These are phyloP conservation scores for Pluvianellus socialis DNA, from an alignment of 2,113 vertebrate genomes.

Conservation along the genomic window DNA sequence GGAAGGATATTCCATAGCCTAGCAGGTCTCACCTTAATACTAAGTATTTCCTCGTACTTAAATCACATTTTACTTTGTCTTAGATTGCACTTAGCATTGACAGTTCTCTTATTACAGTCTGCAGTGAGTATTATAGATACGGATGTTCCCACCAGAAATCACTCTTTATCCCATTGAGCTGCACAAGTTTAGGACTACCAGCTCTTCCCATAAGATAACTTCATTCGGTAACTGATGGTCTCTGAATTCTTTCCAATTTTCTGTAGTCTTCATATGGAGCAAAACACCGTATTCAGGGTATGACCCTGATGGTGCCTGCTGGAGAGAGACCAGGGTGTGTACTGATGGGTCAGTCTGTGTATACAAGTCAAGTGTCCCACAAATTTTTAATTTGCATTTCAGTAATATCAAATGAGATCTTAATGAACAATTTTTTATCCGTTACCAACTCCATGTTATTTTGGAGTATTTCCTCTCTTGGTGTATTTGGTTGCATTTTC, in stretches of 20 bases:
- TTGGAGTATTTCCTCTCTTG: neutral
- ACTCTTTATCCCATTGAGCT: neutral
- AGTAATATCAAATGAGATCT: neutral
- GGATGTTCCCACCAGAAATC: neutral
- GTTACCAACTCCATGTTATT: neutral
- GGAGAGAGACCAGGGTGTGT: neutral
- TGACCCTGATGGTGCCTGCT: neutral
- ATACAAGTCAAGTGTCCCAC: neutral
- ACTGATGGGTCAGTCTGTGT: neutral
- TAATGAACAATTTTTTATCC: neutral
- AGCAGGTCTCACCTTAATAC: neutral
- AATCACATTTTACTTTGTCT: neutral
- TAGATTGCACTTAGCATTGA: neutral
- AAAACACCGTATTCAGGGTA: neutral
- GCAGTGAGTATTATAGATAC: neutral
- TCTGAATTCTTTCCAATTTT: neutral
- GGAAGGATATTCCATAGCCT: neutral
- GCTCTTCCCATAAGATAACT: neutral
- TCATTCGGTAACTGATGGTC: neutral
- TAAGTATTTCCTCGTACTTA: neutral
- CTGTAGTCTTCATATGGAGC: neutral
- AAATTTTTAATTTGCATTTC: neutral
- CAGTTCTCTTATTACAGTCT: neutral
- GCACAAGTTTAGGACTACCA: neutral
- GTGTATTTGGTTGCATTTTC: neutral